Conservation (phyloP, 2,113 vertebrate genomes). For the Bos javanicus region DNA sequence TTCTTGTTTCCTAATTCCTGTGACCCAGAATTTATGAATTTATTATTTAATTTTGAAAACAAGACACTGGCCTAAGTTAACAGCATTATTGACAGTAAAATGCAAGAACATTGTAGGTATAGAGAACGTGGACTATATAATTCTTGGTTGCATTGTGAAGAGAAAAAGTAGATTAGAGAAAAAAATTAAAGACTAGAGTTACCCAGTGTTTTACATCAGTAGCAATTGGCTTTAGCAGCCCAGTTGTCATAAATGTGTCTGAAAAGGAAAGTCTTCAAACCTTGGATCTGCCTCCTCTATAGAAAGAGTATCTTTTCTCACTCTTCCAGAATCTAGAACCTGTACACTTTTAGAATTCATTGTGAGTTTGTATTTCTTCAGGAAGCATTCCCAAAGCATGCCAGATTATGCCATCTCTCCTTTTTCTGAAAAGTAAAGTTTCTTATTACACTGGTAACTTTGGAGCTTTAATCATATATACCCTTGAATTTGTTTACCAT, state of each 20-base stretch:
- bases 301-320: not conserved
- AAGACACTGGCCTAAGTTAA: not conserved
- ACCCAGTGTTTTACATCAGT: not conserved
- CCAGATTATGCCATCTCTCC: not conserved
- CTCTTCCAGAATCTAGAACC: not conserved
- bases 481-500: not conserved
- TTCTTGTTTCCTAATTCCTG: not conserved
- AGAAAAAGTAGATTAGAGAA: not conserved
- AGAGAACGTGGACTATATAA: not conserved
- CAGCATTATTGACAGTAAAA: not conserved
- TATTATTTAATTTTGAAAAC: not conserved
- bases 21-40: not conserved
- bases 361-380: not conserved
- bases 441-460: not conserved
- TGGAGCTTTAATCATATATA: not conserved
- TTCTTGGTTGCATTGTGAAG: not conserved
- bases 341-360: not conserved
- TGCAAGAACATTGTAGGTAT: not conserved
- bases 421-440: not conserved
- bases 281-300: not conserved
- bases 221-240: not conserved
- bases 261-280: not conserved
- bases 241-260: not conserved
- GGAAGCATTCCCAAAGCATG: not conserved
- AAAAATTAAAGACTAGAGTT: not conserved